These are phyloP conservation scores for Phoxinus phoxinus DNA, from an alignment of 2,113 vertebrate species.

Conservation along the genomic window DNA sequence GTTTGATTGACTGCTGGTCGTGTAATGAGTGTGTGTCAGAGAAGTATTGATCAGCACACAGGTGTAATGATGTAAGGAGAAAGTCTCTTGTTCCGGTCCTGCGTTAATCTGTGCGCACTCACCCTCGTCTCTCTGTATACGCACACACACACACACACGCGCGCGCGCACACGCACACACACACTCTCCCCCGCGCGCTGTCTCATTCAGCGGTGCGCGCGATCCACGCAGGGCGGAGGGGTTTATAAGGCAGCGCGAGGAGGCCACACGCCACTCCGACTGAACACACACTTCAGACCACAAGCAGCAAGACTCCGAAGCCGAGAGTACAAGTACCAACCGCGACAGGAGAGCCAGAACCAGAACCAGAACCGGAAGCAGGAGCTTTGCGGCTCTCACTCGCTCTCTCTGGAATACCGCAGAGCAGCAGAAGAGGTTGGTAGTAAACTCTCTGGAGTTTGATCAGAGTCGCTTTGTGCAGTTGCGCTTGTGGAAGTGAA, in stretches of 20 bases:
- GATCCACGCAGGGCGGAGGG: conserved; percentile 76
- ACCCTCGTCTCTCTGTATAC: conserved; percentile 4
- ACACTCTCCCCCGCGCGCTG: conserved; percentile 62
- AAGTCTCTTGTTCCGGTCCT: conserved; percentile 39
- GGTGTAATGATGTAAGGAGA: conserved; percentile 26
- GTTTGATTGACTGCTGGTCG: too few relatives aligned
- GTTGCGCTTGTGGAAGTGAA: conserved; percentile 80
- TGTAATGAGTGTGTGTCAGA: not conserved
- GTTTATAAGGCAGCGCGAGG: conserved; percentile 72
- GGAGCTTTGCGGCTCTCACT: too few relatives aligned
- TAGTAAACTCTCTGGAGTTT: conserved; percentile 88
- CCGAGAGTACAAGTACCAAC: conserved; percentile 86
- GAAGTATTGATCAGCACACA: not conserved
- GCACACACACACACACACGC: conserved; percentile 57
- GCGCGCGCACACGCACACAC: conserved; percentile 57
- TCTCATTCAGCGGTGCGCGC: conserved; percentile 76
- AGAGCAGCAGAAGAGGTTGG: conserved; percentile 71
- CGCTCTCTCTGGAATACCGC: conserved; percentile 68
- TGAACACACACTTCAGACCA: conserved; percentile 77
- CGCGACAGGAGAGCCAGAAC: conserved; percentile 66
- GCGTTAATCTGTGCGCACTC: conserved; percentile 17
- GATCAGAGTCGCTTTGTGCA: conserved; percentile 76
- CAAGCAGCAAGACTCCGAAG: conserved; percentile 84
- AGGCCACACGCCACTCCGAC: conserved; percentile 78
- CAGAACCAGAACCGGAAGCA: not conserved